Percentiles rank a stretch among this genome's conserved stretches.
phyloP scores from a whole-genome alignment of 2,113 vertebrate species.

The Penelope pileata region DNA sequence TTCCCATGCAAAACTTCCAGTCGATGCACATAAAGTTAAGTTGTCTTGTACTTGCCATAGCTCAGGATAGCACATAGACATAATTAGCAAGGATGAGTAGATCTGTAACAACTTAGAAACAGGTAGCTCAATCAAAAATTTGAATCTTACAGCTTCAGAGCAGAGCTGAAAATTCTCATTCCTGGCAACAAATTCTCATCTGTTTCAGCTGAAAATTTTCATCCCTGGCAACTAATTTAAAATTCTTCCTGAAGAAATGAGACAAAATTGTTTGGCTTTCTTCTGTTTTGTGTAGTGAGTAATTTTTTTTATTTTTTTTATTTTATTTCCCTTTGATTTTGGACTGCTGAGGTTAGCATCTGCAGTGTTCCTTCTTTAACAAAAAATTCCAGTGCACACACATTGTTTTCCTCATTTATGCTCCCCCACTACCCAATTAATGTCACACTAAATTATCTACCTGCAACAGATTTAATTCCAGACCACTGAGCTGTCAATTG shows the following conservation, averaged over 20 bases:
- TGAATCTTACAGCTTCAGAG: neutral
- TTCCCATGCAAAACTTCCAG: neutral
- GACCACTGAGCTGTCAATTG: conserved; percentile 54
- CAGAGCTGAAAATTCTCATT: neutral
- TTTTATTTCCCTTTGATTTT: neutral
- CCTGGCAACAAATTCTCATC: neutral
- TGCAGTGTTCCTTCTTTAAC: conserved; percentile 1
- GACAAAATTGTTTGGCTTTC: neutral
- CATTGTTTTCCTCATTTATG: conserved; percentile 61
- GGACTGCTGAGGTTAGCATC: conserved; percentile 22
- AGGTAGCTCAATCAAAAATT: neutral
- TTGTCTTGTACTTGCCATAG: neutral
- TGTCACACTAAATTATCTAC: conserved; percentile 68
- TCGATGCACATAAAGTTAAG: neutral
- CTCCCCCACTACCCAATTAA: conserved; percentile 69
- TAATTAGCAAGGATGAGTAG: neutral
- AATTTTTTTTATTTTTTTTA: neutral
- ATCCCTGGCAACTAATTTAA: neutral
- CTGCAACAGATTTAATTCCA: conserved; percentile 70
- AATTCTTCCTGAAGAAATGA: neutral
- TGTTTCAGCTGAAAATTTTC: neutral
- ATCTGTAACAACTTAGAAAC: neutral
- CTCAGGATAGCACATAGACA: neutral
- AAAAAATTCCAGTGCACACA: neutral
- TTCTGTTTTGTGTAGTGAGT: neutral